Conservation (phyloP, 2,888 invertebrate genomes). For the Acleris literana region DNA sequence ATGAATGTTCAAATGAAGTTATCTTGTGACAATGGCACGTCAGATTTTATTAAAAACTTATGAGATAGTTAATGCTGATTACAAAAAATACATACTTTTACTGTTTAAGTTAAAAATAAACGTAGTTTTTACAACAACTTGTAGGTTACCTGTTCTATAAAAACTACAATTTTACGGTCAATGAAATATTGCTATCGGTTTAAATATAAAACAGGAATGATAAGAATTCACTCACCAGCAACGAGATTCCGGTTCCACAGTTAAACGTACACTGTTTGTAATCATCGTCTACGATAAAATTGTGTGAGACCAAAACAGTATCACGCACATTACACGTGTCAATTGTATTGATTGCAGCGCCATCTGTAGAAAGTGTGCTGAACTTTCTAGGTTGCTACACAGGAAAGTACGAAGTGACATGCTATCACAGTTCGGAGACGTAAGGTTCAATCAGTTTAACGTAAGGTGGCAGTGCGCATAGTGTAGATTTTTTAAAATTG, state of each 20-base stretch:
- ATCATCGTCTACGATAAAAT: conserved; percentile 28
- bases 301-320: conserved; percentile 25
- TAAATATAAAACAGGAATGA: too few species aligned
- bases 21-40: not conserved
- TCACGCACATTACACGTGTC: conserved; percentile 26
- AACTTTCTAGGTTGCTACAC: not conserved
- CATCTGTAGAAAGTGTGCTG: conserved; percentile 8
- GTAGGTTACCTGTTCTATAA: too few species aligned
- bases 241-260: conserved; percentile 15
- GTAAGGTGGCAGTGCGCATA: too few species aligned
- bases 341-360: conserved; percentile 10
- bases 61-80: conserved; percentile 5
- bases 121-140: not conserved
- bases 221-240: conserved; percentile 18
- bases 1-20: too few species aligned
- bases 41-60: not conserved
- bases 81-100: not conserved
- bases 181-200: too few species aligned
- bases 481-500: too few species aligned
- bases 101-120: not conserved
- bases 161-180: too few species aligned
- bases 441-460: too few species aligned
- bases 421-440: too few species aligned
- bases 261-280: conserved; percentile 30
- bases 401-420: too few species aligned